phyloP scores from a whole-genome alignment of 2,888 invertebrate species.

The Bedellia somnulentella region DNA sequence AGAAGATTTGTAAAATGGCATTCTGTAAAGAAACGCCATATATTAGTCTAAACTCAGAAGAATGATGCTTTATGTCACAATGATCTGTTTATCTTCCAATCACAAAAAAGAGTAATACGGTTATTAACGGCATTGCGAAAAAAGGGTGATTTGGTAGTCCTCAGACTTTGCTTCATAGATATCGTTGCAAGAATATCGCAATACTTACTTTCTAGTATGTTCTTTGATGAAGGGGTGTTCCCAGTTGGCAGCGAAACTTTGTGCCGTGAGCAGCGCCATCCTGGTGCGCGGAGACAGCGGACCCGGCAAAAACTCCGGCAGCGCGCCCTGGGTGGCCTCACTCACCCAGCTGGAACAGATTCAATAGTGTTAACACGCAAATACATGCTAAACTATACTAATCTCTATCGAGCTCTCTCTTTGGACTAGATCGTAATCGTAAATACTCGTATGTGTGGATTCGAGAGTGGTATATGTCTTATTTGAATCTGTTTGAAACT shows the following conservation, averaged over 20 bases:
- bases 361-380: neutral
- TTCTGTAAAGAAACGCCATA: conserved; percentile 37
- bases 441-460: too few relatives aligned
- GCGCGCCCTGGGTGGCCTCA: conserved; percentile 63
- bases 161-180: neutral
- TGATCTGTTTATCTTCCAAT: too few relatives aligned
- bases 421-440: too few relatives aligned
- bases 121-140: too few relatives aligned
- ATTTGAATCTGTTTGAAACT: too few relatives aligned
- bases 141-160: neutral
- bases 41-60: too few relatives aligned
- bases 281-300: conserved; percentile 56
- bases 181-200: conserved; percentile 2
- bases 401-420: too few relatives aligned
- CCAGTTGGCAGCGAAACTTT: conserved; percentile 76
- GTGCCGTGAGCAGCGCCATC: conserved; percentile 67
- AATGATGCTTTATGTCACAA: too few relatives aligned
- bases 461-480: too few relatives aligned
- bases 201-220: conserved; percentile 54
- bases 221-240: conserved; percentile 61
- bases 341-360: conserved; percentile 61
- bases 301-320: conserved; percentile 57
- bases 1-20: conserved; percentile 45
- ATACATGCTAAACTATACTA: too few relatives aligned
- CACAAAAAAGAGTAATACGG: too few relatives aligned